Evolutionary conservation across 2,888 invertebrate genomes (phyloP).

Genomic region (Antitype chi): DNA sequence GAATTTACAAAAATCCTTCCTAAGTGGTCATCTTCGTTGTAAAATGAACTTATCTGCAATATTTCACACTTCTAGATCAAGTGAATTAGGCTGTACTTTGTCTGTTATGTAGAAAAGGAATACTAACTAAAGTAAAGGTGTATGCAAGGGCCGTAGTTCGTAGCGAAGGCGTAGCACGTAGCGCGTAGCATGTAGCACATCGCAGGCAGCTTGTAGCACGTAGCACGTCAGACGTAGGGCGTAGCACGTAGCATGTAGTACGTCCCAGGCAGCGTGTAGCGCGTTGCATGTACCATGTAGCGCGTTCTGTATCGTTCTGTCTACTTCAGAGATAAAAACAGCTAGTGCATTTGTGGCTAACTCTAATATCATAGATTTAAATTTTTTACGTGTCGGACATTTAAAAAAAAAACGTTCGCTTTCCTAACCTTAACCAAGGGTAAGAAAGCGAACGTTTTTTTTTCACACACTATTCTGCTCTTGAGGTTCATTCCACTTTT

Average conservation of each 20-base stretch:
- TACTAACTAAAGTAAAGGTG: background rate
- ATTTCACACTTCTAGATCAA: background rate
- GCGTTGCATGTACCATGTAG: background rate
- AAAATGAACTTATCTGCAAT: background rate
- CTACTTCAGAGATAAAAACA: background rate
- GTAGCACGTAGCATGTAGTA: background rate
- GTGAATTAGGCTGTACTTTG: background rate
- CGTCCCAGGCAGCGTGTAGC: background rate
- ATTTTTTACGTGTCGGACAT: background rate
- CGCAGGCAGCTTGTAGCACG: background rate
- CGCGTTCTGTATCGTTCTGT: background rate
- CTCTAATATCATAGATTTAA: background rate
- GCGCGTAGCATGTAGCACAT: background rate
- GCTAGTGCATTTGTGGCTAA: background rate
- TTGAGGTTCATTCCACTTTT: background rate
- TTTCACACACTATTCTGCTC: background rate
- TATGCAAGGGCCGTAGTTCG: background rate
- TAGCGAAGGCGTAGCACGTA: background rate
- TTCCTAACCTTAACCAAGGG: slow-evolving; percentile 1
- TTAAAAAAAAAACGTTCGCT: no score
- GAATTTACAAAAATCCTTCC: no score
- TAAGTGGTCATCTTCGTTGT: no score
- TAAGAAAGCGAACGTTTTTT: no score
- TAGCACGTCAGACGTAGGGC: background rate
- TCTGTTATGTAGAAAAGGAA: background rate